Conservation (phyloP, 2,888 invertebrate species). For the Linyphia triangularis region DNA sequence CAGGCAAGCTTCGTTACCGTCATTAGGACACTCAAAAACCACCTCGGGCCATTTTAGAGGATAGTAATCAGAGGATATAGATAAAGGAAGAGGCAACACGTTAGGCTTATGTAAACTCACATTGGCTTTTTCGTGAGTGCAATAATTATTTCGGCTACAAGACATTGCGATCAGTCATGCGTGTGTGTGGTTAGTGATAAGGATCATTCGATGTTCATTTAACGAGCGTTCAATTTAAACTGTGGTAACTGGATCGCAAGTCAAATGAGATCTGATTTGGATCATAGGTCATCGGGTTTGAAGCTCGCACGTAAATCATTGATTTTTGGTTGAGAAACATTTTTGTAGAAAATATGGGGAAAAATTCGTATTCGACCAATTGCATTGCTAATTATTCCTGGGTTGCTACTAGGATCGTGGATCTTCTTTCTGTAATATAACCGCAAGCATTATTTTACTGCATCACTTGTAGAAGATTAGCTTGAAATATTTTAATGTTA, state of each 20-base stretch:
- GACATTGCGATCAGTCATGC: conserved; percentile 34
- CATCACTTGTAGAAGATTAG: too few relatives aligned
- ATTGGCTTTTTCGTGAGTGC: conserved; percentile 44
- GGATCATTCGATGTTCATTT: conserved; percentile 26
- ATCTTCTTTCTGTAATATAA: too few relatives aligned
- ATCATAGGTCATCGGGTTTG: not conserved
- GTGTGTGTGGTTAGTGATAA: conserved; percentile 45
- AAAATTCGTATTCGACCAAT: not conserved
- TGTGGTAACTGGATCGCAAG: conserved; percentile 49
- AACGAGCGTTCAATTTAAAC: conserved; percentile 41
- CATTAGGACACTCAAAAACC: conserved; percentile 18
- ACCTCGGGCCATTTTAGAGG: not conserved
- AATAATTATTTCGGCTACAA: conserved; percentile 66
- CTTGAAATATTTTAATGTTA: too few relatives aligned
- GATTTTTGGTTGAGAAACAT: not conserved
- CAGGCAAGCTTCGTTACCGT: not conserved
- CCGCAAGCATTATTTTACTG: too few relatives aligned
- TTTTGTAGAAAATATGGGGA: too few relatives aligned
- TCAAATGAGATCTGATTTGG: not conserved
- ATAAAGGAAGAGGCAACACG: conserved; percentile 21
- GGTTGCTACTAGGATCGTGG: too few relatives aligned
- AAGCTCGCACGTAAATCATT: not conserved
- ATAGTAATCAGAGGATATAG: not conserved
- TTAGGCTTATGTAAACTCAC: conserved; percentile 57
- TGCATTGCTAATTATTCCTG: not conserved